Conservation (phyloP, 2,797 vertebrate species). For the Harpagifer antarcticus region DNA sequence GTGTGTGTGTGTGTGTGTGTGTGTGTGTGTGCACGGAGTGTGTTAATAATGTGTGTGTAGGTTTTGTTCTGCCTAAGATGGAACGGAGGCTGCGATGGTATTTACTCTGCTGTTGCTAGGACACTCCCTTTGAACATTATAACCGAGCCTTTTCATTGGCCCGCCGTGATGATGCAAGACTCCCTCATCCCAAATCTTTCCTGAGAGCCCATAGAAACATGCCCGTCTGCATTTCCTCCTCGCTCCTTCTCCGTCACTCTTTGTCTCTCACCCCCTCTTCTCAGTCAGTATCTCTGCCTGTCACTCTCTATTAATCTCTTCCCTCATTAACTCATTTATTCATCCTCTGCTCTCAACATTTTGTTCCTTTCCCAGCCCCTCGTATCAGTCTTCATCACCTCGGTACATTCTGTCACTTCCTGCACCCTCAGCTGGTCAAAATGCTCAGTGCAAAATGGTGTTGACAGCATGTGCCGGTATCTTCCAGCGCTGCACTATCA, state of each 20-base stretch:
- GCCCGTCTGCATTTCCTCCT: conserved; percentile 74
- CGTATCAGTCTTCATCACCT: conserved; percentile 28
- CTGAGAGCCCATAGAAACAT: conserved; percentile 86
- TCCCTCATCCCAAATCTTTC: conserved; percentile 87
- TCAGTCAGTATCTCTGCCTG: background rate
- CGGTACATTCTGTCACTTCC: conserved; percentile 56
- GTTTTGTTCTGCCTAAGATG: conserved; percentile 55
- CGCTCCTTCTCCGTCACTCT: conserved; percentile 65
- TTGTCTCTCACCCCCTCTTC: conserved; percentile 51
- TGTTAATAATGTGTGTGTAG: conserved; percentile 47
- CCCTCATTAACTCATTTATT: conserved; percentile 42
- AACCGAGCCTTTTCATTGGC: conserved; percentile 83
- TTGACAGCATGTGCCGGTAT: conserved; percentile 55
- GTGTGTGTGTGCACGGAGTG: conserved; percentile 20
- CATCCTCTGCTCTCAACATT: conserved; percentile 20
- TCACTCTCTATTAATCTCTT: conserved; percentile 19
- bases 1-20: background rate
- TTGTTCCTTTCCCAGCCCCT: conserved; percentile 18
- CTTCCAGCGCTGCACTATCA: conserved; percentile 42
- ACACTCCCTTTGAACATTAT: conserved; percentile 90
- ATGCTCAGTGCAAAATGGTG: conserved; percentile 55
- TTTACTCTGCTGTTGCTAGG: conserved; percentile 90
- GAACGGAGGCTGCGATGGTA: conserved; percentile 79
- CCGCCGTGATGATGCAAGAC: conserved; percentile 87
- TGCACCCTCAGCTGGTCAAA: conserved; percentile 49